Evolutionary conservation across 2,797 vertebrate species (phyloP), one percentile per base, ranked within the genome.

Genomic region (Nannoperca australis): DNA sequence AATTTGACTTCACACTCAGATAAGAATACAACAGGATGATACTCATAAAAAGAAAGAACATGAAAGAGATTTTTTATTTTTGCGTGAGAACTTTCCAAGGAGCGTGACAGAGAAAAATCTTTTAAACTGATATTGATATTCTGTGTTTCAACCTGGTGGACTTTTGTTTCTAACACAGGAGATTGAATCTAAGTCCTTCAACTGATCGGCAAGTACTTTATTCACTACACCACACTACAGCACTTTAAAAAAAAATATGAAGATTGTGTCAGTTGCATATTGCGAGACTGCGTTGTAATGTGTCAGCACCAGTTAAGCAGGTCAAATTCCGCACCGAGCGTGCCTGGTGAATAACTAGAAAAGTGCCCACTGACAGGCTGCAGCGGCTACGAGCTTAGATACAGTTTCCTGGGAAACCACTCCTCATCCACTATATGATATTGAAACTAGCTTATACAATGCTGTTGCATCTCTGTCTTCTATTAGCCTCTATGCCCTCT

Each of bases 381-480:
- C 20, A 36, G 76, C 7, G 18, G 59, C 60, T 53, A 51, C 20
- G 4, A 66, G 64, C 65, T 70, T 27, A 6, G 72, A 50, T 54
- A 49, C 60, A 66, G 78, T 88, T 82, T 87, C 85, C 80, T 79
- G 76, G 78, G 83, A 85, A 87, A 83, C 80, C 58, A 32, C 63
- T 77, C 15, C 50, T 75, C 47, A 0, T 49, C 6, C 69, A 6
- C 30, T 63, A 18, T 68, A 50, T 65, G 30, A 59, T 73, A 50
- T 27, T 73, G 47, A 76, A 32, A 82, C 58, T 54, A 50, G 0
- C 13, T 30, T 34, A 24, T 67, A 63, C 14, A 0, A 22, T 42
- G 27, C 67, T 24, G 42, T 27, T 34, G 50, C 45, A 56, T 56
- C 30, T 69, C 55, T 44, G 56, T 69, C 50, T 58, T 49, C 27